phyloP scores from a whole-genome alignment of 1,140 invertebrate species.

The Cecropterus lyciades region DNA sequence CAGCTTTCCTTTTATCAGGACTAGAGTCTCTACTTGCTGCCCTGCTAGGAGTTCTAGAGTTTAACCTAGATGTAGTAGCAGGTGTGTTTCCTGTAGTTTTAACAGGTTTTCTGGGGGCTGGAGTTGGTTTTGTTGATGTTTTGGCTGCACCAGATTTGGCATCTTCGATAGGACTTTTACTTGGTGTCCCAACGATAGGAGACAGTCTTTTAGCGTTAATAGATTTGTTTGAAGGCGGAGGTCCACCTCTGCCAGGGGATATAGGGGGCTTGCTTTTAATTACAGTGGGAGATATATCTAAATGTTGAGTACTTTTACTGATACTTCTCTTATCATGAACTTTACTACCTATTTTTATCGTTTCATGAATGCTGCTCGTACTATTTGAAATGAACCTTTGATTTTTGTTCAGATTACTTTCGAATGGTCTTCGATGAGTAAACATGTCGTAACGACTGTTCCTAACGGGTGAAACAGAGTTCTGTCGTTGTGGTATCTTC shows the following conservation, averaged over 20 bases:
- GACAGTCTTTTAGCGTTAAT: slow-evolving; percentile 81
- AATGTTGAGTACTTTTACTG: slow-evolving; percentile 75
- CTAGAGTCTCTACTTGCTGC: slow-evolving; percentile 69
- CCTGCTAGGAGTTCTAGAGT: slow-evolving; percentile 76
- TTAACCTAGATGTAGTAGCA: slow-evolving; percentile 74
- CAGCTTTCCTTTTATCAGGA: slow-evolving; percentile 67
- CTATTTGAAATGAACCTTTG: slow-evolving; percentile 81
- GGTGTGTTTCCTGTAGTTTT: slow-evolving; percentile 70
- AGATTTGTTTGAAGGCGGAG: slow-evolving; percentile 74
- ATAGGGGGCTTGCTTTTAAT: slow-evolving; percentile 81
- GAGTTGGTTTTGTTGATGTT: slow-evolving; percentile 54
- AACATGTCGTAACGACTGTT: slow-evolving; percentile 45
- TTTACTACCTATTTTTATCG: slow-evolving; percentile 68
- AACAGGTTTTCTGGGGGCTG: slow-evolving; percentile 52
- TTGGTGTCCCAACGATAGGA: slow-evolving; percentile 80
- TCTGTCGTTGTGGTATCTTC: slow-evolving; percentile 81
- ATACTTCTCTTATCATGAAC: slow-evolving; percentile 66
- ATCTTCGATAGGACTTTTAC: slow-evolving; percentile 74
- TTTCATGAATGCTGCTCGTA: slow-evolving; percentile 81
- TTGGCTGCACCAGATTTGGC: slow-evolving; percentile 60
- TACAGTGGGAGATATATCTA: slow-evolving; percentile 62
- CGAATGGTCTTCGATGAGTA: slow-evolving; percentile 51
- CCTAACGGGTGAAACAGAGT: slow-evolving; percentile 74
- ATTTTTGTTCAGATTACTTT: slow-evolving; percentile 65
- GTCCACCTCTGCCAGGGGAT: slow-evolving; percentile 74